phyloP scores from a whole-genome alignment of 1,140 invertebrate species.

The Neodiprion virginianus region DNA sequence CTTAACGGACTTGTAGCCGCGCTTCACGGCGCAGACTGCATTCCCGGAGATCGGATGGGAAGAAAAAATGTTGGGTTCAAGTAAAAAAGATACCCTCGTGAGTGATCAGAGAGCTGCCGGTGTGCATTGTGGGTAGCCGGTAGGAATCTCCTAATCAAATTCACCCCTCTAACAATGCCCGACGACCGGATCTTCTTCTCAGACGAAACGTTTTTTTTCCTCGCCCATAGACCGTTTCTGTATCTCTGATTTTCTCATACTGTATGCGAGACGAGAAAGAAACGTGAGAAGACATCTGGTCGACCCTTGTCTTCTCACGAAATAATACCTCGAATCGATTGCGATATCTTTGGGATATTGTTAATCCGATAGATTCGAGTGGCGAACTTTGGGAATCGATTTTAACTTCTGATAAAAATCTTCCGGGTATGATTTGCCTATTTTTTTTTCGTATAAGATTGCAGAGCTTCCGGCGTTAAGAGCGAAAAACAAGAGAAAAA shows the following conservation, averaged over 20 bases:
- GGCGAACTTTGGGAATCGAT: constrained; percentile 23
- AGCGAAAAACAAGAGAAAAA: too few species aligned
- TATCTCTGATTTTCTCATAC: background rate
- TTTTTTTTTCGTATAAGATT: too few species aligned
- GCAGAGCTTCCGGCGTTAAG: too few species aligned
- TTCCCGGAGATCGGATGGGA: background rate
- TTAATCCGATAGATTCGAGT: constrained; percentile 26
- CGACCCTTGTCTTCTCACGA: background rate
- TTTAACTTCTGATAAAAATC: too few species aligned
- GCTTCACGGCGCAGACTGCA: too few species aligned
- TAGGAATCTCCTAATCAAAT: constrained; percentile 52
- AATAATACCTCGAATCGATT: background rate
- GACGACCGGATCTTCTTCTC: constrained; percentile 40
- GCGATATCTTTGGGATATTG: background rate
- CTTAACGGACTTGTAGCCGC: too few species aligned
- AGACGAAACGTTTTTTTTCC: constrained; percentile 37
- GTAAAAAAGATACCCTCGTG: background rate
- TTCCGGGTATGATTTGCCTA: too few species aligned
- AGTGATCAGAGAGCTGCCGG: background rate
- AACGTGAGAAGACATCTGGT: constrained; percentile 56
- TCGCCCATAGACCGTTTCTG: background rate
- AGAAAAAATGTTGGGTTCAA: constrained; percentile 14
- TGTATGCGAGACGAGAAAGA: constrained; percentile 35
- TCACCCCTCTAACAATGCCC: constrained; percentile 49
- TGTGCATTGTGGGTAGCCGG: background rate